A percentile compares a stretch with the other conserved stretches of the same genome.
Conservation (phyloP, 2,888 invertebrate genomes). For the Arrhopalites spinosus region DNA sequence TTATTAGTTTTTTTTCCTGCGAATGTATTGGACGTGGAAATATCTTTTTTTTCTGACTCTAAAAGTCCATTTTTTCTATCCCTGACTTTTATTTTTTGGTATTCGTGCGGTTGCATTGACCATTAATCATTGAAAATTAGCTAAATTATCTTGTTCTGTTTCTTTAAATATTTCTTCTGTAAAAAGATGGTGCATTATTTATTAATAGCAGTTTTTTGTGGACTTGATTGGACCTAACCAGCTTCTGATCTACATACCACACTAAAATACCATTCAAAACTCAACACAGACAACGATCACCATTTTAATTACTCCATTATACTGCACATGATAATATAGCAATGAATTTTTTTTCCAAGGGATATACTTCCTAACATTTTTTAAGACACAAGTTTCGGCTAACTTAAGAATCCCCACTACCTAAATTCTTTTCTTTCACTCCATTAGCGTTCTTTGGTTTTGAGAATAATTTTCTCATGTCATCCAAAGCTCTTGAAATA, state of each 20-base stretch:
- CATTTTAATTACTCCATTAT: background rate
- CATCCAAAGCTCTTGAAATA: slow-evolving; percentile 73
- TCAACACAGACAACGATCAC: slow-evolving; percentile 28
- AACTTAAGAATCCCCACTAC: slow-evolving; percentile 32
- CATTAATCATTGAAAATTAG: too few species aligned
- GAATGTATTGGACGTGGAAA: slow-evolving; percentile 10
- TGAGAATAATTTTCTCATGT: slow-evolving; percentile 73
- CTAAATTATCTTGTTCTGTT: too few species aligned
- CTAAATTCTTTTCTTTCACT: slow-evolving; percentile 15
- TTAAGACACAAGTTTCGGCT: background rate
- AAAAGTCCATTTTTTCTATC: background rate
- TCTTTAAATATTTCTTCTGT: background rate
- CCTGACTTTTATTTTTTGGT: background rate
- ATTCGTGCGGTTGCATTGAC: too few species aligned
- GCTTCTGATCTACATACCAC: background rate
- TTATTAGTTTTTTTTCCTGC: background rate
- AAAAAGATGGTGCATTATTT: background rate
- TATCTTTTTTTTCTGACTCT: background rate
- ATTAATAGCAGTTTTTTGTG: background rate
- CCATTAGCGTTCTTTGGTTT: slow-evolving; percentile 19
- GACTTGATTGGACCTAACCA: too few species aligned
- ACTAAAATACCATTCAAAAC: background rate
- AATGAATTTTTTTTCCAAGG: too few species aligned
- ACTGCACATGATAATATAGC: background rate
- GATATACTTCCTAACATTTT: too few species aligned